phyloP scores from a whole-genome alignment of 2,888 invertebrate genomes.

The Brachyptera putata region DNA sequence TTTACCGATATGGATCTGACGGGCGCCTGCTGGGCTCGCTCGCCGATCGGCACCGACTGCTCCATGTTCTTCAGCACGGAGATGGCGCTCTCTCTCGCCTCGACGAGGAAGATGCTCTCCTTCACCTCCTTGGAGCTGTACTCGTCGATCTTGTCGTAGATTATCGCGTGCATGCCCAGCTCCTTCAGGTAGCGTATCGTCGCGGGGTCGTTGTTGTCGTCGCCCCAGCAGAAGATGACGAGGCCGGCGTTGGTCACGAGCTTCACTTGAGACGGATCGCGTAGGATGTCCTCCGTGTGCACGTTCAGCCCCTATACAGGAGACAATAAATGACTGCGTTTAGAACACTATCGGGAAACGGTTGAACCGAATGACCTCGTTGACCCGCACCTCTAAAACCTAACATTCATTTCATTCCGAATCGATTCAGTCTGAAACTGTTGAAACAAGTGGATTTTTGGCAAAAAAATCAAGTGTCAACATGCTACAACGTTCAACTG shows the following conservation, averaged over 20 bases:
- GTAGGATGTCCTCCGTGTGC: slow-evolving; percentile 85
- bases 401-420: neutral
- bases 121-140: slow-evolving; percentile 66
- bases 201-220: slow-evolving; percentile 85
- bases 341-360: too few relatives aligned
- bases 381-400: too few relatives aligned
- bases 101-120: slow-evolving; percentile 78
- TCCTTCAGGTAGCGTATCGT: slow-evolving; percentile 81
- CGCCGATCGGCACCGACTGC: too few relatives aligned
- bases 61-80: neutral
- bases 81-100: slow-evolving; percentile 59
- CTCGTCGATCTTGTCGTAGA: slow-evolving; percentile 89
- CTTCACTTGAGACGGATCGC: slow-evolving; percentile 77
- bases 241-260: slow-evolving; percentile 74
- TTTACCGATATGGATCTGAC: too few relatives aligned
- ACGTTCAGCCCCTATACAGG: slow-evolving; percentile 75
- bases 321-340: too few relatives aligned
- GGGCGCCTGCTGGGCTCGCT: too few relatives aligned
- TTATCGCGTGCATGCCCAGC: slow-evolving; percentile 90
- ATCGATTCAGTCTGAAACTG: neutral
- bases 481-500: too few relatives aligned
- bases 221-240: slow-evolving; percentile 96
- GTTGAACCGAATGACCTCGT: neutral
- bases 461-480: too few relatives aligned
- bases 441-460: too few relatives aligned